Conservation (phyloP, 1,140 invertebrate species). For the Drosophila neocordata region DNA sequence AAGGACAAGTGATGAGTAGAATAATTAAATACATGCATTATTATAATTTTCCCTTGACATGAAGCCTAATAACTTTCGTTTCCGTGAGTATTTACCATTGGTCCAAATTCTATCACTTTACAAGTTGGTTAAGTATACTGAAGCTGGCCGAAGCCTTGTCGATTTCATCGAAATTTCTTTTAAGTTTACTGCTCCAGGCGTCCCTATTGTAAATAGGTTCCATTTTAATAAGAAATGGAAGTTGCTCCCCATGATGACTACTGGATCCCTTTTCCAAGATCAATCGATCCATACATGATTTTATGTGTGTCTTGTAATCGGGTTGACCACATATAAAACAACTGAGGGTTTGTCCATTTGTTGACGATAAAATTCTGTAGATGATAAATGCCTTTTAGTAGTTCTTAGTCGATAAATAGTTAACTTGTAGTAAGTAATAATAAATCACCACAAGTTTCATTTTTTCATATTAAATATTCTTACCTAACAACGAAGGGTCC, state of each 20-base stretch:
- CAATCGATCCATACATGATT: slow-evolving; percentile 29
- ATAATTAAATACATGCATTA: slow-evolving; percentile 16
- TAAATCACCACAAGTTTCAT: too few species aligned
- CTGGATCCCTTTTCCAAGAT: slow-evolving; percentile 7
- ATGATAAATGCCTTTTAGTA: not conserved
- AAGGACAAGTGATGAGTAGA: slow-evolving; percentile 19
- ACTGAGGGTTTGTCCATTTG: slow-evolving; percentile 46
- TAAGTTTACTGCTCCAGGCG: slow-evolving; percentile 62
- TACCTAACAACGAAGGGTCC: slow-evolving; percentile 51
- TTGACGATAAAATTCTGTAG: slow-evolving; percentile 43
- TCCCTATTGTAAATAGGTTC: slow-evolving; percentile 58
- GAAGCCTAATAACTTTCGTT: slow-evolving; percentile 47
- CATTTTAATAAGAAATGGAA: slow-evolving; percentile 37
- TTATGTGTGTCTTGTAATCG: slow-evolving; percentile 41
- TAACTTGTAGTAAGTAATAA: too few species aligned
- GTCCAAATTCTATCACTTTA: slow-evolving; percentile 45
- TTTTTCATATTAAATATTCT: too few species aligned
- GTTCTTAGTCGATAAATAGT: too few species aligned
- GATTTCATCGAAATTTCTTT: slow-evolving; percentile 71
- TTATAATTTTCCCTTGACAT: slow-evolving; percentile 62
- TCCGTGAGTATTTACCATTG: slow-evolving; percentile 27
- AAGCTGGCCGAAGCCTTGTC: slow-evolving; percentile 73
- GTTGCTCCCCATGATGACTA: slow-evolving; percentile 28
- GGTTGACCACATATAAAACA: slow-evolving; percentile 49
- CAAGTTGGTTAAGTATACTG: slow-evolving; percentile 69